Evolutionary conservation across 2,113 vertebrate species (phyloP).

Genomic region (Raja brachyura): DNA sequence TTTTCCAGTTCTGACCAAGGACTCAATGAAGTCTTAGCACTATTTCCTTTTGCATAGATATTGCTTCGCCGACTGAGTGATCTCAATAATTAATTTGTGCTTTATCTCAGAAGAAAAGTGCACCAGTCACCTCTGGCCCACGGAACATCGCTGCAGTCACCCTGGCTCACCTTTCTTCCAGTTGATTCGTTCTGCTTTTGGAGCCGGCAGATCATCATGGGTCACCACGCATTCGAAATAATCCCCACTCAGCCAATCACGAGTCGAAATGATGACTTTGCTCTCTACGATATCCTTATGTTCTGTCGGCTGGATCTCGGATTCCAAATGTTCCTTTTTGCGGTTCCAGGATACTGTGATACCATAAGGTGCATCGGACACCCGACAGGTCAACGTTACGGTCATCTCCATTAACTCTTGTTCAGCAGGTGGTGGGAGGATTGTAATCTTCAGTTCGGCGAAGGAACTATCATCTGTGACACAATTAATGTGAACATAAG

Average conservation of each 20-base stretch:
- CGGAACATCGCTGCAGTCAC: too few species aligned
- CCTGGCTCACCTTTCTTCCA: neutral
- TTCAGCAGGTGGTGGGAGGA: neutral
- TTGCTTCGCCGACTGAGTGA: too few species aligned
- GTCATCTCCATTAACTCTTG: neutral
- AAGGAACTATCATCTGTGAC: rapidly evolving
- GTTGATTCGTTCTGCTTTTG: neutral
- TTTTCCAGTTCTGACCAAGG: too few species aligned
- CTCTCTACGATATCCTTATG: rapidly evolving
- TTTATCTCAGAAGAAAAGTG: too few species aligned
- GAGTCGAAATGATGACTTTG: slow-evolving; percentile 37
- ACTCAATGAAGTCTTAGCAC: too few species aligned
- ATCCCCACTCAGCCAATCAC: slow-evolving; percentile 49
- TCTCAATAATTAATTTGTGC: too few species aligned
- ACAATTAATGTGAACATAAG: neutral
- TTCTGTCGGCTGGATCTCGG: rapidly evolving
- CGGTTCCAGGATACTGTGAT: neutral
- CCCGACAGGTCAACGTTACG: neutral
- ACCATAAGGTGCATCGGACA: neutral
- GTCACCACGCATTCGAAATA: slow-evolving; percentile 42
- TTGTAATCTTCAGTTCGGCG: too few species aligned
- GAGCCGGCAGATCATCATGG: rapidly evolving
- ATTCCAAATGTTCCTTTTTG: neutral
- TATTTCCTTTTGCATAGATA: too few species aligned
- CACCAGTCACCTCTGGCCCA: too few species aligned